A percentile compares a stretch with the other conserved stretches of the same genome.
These are phyloP conservation scores for Hyposmocoma kahamanoa DNA, from an alignment of 1,140 invertebrate genomes.

Conservation along the genomic window DNA sequence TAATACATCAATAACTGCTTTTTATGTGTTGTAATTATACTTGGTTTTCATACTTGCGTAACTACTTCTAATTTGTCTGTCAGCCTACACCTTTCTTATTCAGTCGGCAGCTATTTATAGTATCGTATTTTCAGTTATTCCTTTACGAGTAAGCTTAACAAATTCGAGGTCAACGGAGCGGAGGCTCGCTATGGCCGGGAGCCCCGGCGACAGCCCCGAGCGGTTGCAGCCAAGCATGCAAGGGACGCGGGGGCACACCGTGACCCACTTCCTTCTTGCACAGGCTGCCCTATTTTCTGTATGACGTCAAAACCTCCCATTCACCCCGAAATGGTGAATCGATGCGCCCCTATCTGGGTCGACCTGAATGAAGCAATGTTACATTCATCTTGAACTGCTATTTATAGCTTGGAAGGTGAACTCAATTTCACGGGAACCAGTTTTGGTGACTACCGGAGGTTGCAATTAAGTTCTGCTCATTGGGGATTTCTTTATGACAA, in stretches of 20 bases:
- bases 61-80: too few species aligned
- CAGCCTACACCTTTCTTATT: too few species aligned
- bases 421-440: constrained; percentile 20
- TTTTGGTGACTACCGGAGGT: constrained; percentile 27
- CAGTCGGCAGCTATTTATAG: too few species aligned
- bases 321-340: constrained; percentile 60
- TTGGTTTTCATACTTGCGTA: too few species aligned
- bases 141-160: too few species aligned
- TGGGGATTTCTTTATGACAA: constrained; percentile 21
- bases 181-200: constrained; percentile 5
- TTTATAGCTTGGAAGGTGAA: constrained; percentile 39
- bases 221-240: constrained; percentile 24
- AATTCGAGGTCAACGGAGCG: too few species aligned
- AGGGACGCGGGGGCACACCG: constrained; percentile 21
- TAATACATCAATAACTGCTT: too few species aligned
- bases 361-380: constrained; percentile 54
- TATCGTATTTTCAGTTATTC: too few species aligned
- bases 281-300: constrained; percentile 54
- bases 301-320: constrained; percentile 63
- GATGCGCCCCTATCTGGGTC: constrained; percentile 57
- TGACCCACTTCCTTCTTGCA: constrained; percentile 55
- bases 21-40: too few species aligned
- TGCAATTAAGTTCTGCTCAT: constrained; percentile 20
- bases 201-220: constrained; percentile 9
- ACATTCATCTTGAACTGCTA: constrained; percentile 45